Evolutionary conservation across 2,797 vertebrate genomes (phyloP), one percentile per base, ranked within the genome.

Genomic region (Rhynchotus rufescens): DNA sequence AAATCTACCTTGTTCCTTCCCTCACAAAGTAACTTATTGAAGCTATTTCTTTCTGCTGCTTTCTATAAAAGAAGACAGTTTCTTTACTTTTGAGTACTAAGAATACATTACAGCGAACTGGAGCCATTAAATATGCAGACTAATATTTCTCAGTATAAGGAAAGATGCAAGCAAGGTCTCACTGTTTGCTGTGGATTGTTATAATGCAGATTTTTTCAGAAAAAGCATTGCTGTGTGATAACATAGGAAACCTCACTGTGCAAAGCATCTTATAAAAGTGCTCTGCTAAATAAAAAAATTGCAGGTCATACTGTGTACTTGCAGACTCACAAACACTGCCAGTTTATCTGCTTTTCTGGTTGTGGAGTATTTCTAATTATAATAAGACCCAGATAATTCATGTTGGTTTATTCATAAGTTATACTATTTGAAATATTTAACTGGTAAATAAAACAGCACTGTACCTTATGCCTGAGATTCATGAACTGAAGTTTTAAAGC

Each of bases 1-100:
- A 93, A 76, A 69, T 83, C 73, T 89, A 16, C 80, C 87, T 94
- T 86, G 60, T 93, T 93, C 81, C 80, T 88, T 69, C 25, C 47
- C 47, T 73, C 49, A 62, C 74, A 77, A 57, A 77, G 66, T 69
- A 73, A 65, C 22, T 71, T 45, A 81, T 9, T 80, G 72, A 74
- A 90, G 45, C 40, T 86, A 28, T 81, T 94, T 88, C 89, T 91
- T 95, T 87, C 36, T 71, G 65, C 64, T 90, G 83, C 30, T 80
- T 79, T 76, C 26, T 66, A 69, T 64, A 79, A 87, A 80, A 83
- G 89, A 87, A 66, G 49, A 21, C 68, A n/a, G 32, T 9, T 8
- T 79, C 77, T 89, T 72, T 74, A 52, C 80, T 71, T 91, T 54
- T 68, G 42, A 75, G 32, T 74, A 64, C 45, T 49, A 72, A 45